A percentile compares a stretch with the other conserved stretches of the same genome.
Conservation (phyloP, 2,888 invertebrate genomes). For the Lissonota sp. region DNA sequence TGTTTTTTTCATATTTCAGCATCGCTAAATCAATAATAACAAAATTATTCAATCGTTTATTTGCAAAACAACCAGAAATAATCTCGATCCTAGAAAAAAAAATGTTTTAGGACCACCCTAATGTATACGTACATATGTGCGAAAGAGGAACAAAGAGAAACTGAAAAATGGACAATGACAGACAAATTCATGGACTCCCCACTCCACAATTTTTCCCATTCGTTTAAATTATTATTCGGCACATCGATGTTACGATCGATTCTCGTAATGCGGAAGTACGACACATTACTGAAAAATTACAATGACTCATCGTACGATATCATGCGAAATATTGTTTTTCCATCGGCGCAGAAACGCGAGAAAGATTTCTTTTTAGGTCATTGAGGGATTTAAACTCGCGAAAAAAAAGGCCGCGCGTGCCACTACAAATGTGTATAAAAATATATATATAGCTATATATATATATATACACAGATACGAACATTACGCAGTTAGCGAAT, state of each 20-base stretch:
- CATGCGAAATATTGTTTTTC: slow-evolving; percentile 7
- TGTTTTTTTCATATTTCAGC: too few species aligned
- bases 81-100: too few species aligned
- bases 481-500: slow-evolving; percentile 57
- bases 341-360: too few species aligned
- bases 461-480: background rate
- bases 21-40: too few species aligned
- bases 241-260: background rate
- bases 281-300: slow-evolving; percentile 31
- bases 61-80: too few species aligned
- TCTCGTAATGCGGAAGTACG: slow-evolving; percentile 2
- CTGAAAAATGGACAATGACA: slow-evolving; percentile 62
- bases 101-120: too few species aligned
- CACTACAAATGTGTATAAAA: background rate
- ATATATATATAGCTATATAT: background rate
- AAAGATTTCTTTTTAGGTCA: slow-evolving; percentile 5
- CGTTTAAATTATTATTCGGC: slow-evolving; percentile 31
- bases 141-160: background rate
- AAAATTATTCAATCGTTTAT: too few species aligned
- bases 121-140: too few species aligned
- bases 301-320: slow-evolving; percentile 41
- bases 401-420: background rate
- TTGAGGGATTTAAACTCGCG: slow-evolving; percentile 31
- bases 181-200: slow-evolving; percentile 53
- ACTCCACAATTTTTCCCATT: slow-evolving; percentile 29